phyloP scores from a whole-genome alignment of 2,113 vertebrate genomes.

The Centropus unirufus region DNA sequence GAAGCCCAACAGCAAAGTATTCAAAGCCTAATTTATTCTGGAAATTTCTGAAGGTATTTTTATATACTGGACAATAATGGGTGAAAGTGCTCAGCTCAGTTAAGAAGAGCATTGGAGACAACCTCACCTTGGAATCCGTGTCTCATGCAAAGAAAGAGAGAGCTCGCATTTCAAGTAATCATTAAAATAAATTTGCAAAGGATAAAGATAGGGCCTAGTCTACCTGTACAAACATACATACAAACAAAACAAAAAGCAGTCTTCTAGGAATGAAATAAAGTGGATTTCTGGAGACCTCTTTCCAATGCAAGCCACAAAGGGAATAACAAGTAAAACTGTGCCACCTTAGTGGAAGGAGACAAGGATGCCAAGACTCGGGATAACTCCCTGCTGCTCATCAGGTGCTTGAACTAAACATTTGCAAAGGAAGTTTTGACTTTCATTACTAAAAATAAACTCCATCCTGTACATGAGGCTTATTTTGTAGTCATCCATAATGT shows the following conservation, averaged over 20 bases:
- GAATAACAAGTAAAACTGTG: background rate
- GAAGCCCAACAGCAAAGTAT: background rate
- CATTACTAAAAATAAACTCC: conserved; percentile 48
- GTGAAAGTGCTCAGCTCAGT: background rate
- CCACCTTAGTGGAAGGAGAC: background rate
- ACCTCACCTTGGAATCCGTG: background rate
- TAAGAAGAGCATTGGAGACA: background rate
- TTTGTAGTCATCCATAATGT: background rate
- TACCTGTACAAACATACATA: background rate
- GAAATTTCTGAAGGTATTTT: background rate
- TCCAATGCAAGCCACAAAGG: background rate
- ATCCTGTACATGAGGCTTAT: background rate
- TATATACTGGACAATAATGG: background rate
- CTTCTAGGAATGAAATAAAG: background rate
- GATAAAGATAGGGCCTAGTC: background rate
- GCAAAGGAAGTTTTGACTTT: conserved; percentile 59
- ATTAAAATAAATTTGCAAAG: background rate
- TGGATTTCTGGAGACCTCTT: background rate
- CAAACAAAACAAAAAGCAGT: background rate
- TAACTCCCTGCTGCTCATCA: conserved; percentile 30
- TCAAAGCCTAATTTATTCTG: background rate
- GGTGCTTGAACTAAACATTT: conserved; percentile 59
- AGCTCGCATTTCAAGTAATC: background rate
- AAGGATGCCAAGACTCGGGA: background rate
- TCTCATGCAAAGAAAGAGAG: background rate